Conservation (phyloP, 2,797 vertebrate species). For the Artibeus lituratus region DNA sequence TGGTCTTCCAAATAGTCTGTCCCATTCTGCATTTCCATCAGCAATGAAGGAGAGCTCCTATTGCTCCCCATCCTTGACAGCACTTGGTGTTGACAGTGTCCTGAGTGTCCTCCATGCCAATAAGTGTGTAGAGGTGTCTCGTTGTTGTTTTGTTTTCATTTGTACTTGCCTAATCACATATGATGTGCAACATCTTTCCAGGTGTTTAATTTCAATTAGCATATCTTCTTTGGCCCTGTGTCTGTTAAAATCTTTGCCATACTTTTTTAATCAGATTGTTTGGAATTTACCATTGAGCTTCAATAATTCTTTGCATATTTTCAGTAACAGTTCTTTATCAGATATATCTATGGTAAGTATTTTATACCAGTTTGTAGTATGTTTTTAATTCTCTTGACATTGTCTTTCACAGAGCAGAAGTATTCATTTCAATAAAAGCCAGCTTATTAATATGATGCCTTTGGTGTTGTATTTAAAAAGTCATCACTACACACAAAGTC, state of each 20-base stretch:
- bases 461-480: not conserved
- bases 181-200: not conserved
- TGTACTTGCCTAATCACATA: not conserved
- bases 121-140: not conserved
- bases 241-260: not conserved
- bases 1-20: not conserved
- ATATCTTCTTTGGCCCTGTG: not conserved
- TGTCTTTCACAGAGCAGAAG: not conserved
- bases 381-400: not conserved
- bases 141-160: not conserved
- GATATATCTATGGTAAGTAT: not conserved
- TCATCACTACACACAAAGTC: not conserved
- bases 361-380: not conserved
- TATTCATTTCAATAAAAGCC: not conserved
- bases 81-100: not conserved
- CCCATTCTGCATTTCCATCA: not conserved
- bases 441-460: not conserved
- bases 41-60: not conserved
- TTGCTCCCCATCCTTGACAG: not conserved
- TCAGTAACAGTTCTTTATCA: not conserved
- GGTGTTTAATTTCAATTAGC: not conserved
- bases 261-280: not conserved
- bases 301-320: not conserved
- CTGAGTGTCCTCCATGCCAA: not conserved
- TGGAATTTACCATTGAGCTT: not conserved